Base-by-base conservation (phyloP, 2,797 vertebrate species). In the Clamator glandarius region DNA sequence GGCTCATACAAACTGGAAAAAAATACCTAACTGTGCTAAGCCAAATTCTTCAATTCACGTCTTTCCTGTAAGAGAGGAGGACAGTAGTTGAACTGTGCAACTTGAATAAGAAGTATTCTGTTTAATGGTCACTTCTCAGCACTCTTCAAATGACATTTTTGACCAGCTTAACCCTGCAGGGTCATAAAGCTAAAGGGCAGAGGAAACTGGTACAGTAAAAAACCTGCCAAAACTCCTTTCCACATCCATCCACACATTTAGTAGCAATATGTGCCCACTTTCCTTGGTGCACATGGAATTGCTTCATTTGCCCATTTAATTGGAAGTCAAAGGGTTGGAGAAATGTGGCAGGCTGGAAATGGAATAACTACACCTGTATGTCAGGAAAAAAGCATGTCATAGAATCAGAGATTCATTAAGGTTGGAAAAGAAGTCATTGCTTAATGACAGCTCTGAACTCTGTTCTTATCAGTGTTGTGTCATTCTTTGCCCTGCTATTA, bases 1-100 rank as follows among this genome's bases (percentile, higher is more conserved):
- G 90, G 94, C 96, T 94, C 68, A 76, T 57, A 90, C 8, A 8
- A 93, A 54, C 70, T 96, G 95, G 95, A 95, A 96, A 96, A 91
- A 96, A 96, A 79, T 89, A 92, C 78, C 90, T 94, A 94, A 96
- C 31, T 64, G 48, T 89, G 77, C 94, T 95, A 90, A 90, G 90
- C 74, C 95, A 55, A 84, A 95, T 58, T 84, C 84, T 95, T 92
- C 94, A 95, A 63, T 87, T 86, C 74, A 89, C 90, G 81, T 89
- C 70, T 61, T 87, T 93, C 92, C 88, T 94, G 90, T 73, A 74
- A 87, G 90, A 84, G 90, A 76, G 90, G 90, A 76, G 90, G 90
- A 95, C 90, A 95, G 93, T 61, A 81, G 74, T 6, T 48, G 73
- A 96, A 93, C 88, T 94, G 95, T 95, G 86, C 88, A 87, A 82